Base-by-base conservation (phyloP, 2,797 vertebrate genomes). In the Phrynocephalus guinanensis region DNA sequence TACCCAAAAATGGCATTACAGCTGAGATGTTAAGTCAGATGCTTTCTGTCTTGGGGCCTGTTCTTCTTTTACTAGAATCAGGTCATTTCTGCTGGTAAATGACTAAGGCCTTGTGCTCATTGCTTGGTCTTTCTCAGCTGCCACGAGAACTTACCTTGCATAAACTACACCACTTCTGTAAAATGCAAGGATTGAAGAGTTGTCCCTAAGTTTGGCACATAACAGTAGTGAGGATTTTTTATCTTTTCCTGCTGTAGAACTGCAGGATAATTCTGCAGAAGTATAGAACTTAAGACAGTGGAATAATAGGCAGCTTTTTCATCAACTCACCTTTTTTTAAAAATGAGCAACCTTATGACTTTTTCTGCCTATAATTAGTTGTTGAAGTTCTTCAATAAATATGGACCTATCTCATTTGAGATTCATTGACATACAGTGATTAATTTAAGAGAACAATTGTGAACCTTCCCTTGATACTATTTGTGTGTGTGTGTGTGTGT, bases 341-440 rank as follows among this genome's bases (percentile, higher is more conserved):
- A 85, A 63, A 72, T 77, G 33, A 91, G 77, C 6, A 83, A 50
- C 38, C 79, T 3, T 56, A 82, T 0, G 20, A 13, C 6, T 8
- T 22, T 82, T 77, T 87, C 72, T 44, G 4, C n/a, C 71, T 90
- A 22, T 26, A 84, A 38, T 88, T 87, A 38, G 26, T 60, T 13
- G 82, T 8, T 2, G 80, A 85, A 90, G 75, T 38, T 48, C 16
- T 30, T 78, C 72, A 76, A 70, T 9, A 66, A 90, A 71, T 60
- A 13, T 1, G 5, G 44, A 48, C 44, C 89, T 68, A 18, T 63
- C 44, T 82, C 38, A 44, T 83, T 63, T 30, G 6, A 60, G 2
- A 60, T 89, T 71, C 68, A 76, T 83, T 90, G 33, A 70, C 80
- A 15, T 2, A 2, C 82, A 30, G 8, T 38, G 86, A 86, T 79